These are phyloP conservation scores for Todiramphus saurophagus DNA, from an alignment of 2,113 vertebrate species.

Conservation along the genomic window DNA sequence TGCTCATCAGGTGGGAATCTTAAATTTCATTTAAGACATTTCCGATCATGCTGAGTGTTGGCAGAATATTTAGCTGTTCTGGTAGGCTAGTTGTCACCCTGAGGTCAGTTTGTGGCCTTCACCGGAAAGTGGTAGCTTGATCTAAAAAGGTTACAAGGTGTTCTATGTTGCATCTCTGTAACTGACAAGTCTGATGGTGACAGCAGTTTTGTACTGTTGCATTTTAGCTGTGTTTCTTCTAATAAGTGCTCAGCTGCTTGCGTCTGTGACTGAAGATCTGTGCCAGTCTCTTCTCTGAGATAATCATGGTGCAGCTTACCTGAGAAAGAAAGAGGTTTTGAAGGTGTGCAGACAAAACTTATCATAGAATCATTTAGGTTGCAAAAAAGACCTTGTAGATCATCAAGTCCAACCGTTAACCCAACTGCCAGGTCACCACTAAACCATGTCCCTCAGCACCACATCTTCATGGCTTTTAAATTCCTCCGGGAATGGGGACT, in stretches of 20 bases:
- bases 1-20: background rate
- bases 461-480: background rate
- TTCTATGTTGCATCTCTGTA: background rate
- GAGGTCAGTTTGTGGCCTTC: background rate
- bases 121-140: background rate
- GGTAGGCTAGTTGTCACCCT: background rate
- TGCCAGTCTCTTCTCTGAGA: background rate
- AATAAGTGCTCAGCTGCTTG: background rate
- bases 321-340: background rate
- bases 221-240: background rate
- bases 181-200: background rate
- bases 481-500: background rate
- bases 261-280: background rate
- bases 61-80: background rate
- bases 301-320: background rate
- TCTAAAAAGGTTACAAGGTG: background rate
- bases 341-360: background rate
- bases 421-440: background rate
- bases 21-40: background rate
- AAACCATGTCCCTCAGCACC: background rate
- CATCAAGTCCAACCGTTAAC: background rate
- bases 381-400: background rate
- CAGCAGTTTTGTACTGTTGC: background rate
- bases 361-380: background rate
- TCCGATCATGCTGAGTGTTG: background rate